A percentile compares a stretch with the other conserved stretches of the same genome.
Evolutionary conservation across 2,113 vertebrate genomes (phyloP).

Genomic region (Thinocorus orbignyianus): DNA sequence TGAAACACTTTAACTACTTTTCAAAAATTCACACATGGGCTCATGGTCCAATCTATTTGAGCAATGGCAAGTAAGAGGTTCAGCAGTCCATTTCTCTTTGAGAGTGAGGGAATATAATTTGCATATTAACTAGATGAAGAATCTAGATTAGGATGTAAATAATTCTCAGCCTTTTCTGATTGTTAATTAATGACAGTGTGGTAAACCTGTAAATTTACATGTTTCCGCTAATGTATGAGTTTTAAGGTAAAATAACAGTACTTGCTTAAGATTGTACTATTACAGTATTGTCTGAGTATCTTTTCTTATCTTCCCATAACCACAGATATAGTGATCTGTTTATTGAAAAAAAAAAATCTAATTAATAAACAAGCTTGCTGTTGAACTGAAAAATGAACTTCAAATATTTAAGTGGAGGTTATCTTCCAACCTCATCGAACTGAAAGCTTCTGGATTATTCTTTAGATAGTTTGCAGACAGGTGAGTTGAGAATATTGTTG

Average conservation of each 20-base stretch:
- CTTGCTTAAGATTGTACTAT: not conserved
- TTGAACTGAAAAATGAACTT: not conserved
- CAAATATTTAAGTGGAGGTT: not conserved
- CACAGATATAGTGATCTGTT: not conserved
- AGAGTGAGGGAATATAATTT: not conserved
- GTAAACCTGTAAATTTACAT: not conserved
- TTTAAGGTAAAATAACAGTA: not conserved
- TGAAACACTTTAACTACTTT: not conserved
- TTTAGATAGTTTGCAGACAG: not conserved
- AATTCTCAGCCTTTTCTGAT: not conserved
- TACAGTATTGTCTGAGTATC: not conserved
- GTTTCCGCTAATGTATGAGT: not conserved
- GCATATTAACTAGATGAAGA: not conserved
- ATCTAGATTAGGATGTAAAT: not conserved
- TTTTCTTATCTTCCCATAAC: not conserved
- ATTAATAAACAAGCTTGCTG: not conserved
- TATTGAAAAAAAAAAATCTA: not conserved
- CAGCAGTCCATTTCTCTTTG: not conserved
- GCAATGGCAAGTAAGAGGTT: not conserved
- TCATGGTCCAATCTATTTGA: not conserved
- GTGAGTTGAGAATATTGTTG: not conserved
- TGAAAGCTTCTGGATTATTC: not conserved
- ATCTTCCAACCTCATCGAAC: not conserved
- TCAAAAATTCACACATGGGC: not conserved
- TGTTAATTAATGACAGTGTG: rapidly evolving